phyloP scores from a whole-genome alignment of 2,888 invertebrate species.

The Busseola fusca region DNA sequence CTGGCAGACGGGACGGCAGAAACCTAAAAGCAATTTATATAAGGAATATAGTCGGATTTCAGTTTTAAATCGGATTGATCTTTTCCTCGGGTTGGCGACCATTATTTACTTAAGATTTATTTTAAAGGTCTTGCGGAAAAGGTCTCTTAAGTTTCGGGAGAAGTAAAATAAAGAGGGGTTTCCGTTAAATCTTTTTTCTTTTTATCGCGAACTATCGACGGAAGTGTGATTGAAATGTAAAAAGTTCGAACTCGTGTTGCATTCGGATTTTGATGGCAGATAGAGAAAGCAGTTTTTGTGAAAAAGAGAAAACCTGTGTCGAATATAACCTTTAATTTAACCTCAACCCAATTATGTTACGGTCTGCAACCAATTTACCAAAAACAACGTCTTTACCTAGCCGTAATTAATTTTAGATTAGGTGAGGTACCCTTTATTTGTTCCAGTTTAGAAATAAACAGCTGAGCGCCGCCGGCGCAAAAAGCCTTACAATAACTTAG shows the following conservation, averaged over 20 bases:
- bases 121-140: constrained; percentile 37
- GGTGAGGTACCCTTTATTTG: neutral
- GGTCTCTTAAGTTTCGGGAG: constrained; percentile 37
- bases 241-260: constrained; percentile 1
- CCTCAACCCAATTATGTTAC: neutral
- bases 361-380: neutral
- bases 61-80: constrained; percentile 53
- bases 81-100: constrained; percentile 36
- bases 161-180: constrained; percentile 38
- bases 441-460: neutral
- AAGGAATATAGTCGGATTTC: constrained; percentile 50
- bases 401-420: constrained; percentile 9
- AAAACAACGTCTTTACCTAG: neutral
- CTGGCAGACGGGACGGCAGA: constrained; percentile 18
- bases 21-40: constrained; percentile 48
- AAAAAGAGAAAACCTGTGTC: neutral
- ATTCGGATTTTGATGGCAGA: neutral
- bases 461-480: neutral
- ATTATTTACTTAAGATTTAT: constrained; percentile 59
- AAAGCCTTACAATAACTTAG: neutral
- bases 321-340: neutral
- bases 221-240: constrained; percentile 39
- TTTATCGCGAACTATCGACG: constrained; percentile 36
- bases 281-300: no score
- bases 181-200: constrained; percentile 21